Evolutionary conservation across 2,797 vertebrate species (phyloP), one percentile per base, ranked within the genome.

Genomic region (Xerus rutilus): DNA sequence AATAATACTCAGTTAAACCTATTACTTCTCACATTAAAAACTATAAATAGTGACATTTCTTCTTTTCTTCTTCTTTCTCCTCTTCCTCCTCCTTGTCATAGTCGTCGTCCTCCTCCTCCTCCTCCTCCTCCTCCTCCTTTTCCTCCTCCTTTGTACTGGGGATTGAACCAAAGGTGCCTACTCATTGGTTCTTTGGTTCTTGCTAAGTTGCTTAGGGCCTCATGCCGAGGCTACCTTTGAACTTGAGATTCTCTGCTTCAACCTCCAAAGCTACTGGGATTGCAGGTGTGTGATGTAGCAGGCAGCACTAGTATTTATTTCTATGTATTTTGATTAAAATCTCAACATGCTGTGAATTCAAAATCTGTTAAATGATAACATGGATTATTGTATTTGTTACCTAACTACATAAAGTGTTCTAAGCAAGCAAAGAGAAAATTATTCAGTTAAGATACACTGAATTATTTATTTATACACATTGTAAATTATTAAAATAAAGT

Each of bases 321-420:
- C 5, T 35, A 30, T 89, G 18, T 88, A 93, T 89, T 93, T 91
- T 94, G 81, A 94, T 86, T 62, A 89, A 32, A 89, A 52, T 23
- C 17, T 85, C 8, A 32, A 94, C 96, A 76, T 91, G 39, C 12
- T 85, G 39, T 9, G 11, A 72, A 78, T 93, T 88, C 45, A 79
- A 28, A 86, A 49, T 94, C 78, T 86, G 23, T 88, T 90, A 89
- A 93, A 88, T 88, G 95, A 95, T 73, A 81, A 32, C 85, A 15
- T 82, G n/a, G 45, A 74, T 49, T 78, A 23, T 96, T 96, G 70
- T 32, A 89, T 96, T 97, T 93, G 69, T 11, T 91, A 85, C 32
- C 45, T 86, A 94, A 83, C 47, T 82, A 86, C 64, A 95, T 57
- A 91, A 92, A 85, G 32, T 25, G 7, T 65, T 97, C 39, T 74